These are phyloP conservation scores for Mallateleia sp. DNA, from an alignment of 2,888 invertebrate species.

Conservation along the genomic window DNA sequence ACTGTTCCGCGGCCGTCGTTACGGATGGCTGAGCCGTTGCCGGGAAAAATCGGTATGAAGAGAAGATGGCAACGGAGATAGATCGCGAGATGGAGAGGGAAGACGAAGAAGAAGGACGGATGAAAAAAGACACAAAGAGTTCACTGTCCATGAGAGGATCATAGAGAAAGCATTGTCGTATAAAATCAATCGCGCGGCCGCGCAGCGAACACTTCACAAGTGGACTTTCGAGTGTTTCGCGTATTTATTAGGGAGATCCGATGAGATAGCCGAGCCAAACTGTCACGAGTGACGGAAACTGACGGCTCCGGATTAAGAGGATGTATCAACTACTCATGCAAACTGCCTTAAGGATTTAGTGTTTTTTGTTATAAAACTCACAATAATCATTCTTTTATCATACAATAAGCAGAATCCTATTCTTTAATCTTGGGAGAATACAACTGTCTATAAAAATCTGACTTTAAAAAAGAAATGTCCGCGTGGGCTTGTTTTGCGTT, in stretches of 20 bases:
- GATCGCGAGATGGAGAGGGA: not conserved
- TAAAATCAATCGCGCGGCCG: slow-evolving; percentile 54
- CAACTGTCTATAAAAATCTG: too few species aligned
- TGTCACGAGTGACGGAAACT: slow-evolving; percentile 46
- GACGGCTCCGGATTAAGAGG: too few species aligned
- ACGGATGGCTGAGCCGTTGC: slow-evolving; percentile 29
- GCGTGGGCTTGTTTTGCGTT: too few species aligned
- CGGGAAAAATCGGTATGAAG: slow-evolving; percentile 16
- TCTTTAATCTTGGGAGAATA: too few species aligned
- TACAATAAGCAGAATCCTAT: too few species aligned
- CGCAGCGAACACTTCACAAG: slow-evolving; percentile 49
- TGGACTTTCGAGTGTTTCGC: slow-evolving; percentile 63
- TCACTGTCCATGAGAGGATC: slow-evolving; percentile 45
- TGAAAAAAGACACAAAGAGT: slow-evolving; percentile 40
- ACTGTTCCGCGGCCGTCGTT: slow-evolving; percentile 57
- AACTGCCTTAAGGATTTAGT: too few species aligned
- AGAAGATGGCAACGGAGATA: slow-evolving; percentile 8
- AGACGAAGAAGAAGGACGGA: slow-evolving; percentile 9
- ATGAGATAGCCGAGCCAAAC: slow-evolving; percentile 23
- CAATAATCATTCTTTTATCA: too few species aligned
- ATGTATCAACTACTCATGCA: too few species aligned
- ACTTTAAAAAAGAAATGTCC: too few species aligned
- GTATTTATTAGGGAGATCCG: slow-evolving; percentile 56
- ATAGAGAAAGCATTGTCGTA: slow-evolving; percentile 71
- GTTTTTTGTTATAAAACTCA: too few species aligned